phyloP scores from a whole-genome alignment of 2,113 vertebrate species.

The Malurus cyaneus region DNA sequence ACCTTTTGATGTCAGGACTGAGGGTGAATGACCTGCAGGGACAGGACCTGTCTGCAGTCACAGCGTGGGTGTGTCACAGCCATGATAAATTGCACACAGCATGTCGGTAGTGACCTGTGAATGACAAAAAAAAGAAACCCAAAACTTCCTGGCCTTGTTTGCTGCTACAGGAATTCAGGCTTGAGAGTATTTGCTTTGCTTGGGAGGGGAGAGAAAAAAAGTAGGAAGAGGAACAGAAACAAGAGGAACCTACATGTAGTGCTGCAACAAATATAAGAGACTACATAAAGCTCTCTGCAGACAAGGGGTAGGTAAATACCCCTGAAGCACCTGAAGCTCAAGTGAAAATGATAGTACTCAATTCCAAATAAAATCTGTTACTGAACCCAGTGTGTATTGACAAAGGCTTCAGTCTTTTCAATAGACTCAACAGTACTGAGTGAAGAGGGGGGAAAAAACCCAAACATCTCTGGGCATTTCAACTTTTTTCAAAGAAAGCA shows the following conservation, averaged over 20 bases:
- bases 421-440: neutral
- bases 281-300: neutral
- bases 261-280: neutral
- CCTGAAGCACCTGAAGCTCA: neutral
- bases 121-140: neutral
- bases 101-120: neutral
- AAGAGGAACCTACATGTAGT: neutral
- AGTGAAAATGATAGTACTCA: neutral
- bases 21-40: neutral
- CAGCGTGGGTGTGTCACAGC: neutral
- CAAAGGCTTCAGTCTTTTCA: neutral
- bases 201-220: neutral
- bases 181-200: neutral
- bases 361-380: neutral
- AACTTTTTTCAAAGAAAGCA: neutral
- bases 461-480: rapidly evolving
- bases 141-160: neutral
- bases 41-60: neutral
- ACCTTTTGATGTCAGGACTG: neutral
- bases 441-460: neutral
- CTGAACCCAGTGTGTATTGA: neutral
- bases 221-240: neutral
- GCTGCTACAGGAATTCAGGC: neutral
- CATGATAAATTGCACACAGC: neutral
- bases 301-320: neutral